Conservation (phyloP, 2,113 vertebrate genomes). For the Gopherus evgoodei region DNA sequence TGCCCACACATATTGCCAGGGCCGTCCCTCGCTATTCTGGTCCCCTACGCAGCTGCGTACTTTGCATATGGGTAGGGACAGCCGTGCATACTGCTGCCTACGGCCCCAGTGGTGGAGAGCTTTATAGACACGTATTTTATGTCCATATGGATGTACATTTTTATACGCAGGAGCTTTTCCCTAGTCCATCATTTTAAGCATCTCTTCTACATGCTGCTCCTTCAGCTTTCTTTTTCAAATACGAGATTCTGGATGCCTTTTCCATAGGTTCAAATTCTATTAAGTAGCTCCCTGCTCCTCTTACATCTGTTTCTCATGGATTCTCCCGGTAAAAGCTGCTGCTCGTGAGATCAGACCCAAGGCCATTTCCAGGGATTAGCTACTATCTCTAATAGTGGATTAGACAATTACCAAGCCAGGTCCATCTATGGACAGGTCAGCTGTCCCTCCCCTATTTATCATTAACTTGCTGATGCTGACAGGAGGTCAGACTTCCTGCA, state of each 20-base stretch:
- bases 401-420: neutral
- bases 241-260: neutral
- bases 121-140: no score
- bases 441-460: neutral
- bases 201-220: neutral
- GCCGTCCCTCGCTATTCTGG: no score
- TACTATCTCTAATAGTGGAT: neutral
- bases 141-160: no score
- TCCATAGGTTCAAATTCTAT: neutral
- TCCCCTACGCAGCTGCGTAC: no score
- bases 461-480: neutral
- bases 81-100: neutral
- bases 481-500: neutral
- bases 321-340: neutral
- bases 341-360: neutral
- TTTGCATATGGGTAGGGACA: no score
- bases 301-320: neutral
- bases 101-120: neutral
- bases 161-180: neutral
- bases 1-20: neutral
- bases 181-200: neutral
- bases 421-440: neutral
- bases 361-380: neutral
- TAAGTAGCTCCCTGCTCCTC: neutral
- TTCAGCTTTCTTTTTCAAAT: neutral